phyloP scores from a whole-genome alignment of 2,888 invertebrate genomes.

The Microctonus aethiopoides region DNA sequence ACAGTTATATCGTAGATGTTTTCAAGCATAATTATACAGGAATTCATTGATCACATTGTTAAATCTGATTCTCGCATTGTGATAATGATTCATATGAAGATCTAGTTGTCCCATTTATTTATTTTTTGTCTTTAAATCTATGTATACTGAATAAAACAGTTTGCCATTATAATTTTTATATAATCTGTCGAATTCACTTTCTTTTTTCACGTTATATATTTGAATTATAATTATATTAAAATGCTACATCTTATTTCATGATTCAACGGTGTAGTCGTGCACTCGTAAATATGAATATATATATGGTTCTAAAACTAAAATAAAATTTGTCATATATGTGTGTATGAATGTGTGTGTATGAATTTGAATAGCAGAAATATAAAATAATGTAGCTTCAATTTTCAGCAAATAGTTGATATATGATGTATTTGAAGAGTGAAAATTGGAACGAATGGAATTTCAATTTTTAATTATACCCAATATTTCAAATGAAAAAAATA shows the following conservation, averaged over 20 bases:
- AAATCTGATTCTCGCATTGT: constrained; percentile 28
- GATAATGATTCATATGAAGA: constrained; percentile 31
- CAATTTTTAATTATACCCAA: not conserved
- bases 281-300: not conserved
- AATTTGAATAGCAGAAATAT: not conserved
- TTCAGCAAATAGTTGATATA: not conserved
- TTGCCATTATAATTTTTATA: too few species aligned
- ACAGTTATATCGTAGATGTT: not conserved
- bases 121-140: too few species aligned
- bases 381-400: not conserved
- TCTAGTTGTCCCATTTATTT: too few species aligned
- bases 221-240: not conserved
- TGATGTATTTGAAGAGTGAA: not conserved
- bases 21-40: constrained; percentile 15
- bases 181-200: not conserved
- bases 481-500: not conserved
- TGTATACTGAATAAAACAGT: too few species aligned
- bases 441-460: not conserved
- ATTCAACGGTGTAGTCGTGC: not conserved
- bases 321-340: too few species aligned
- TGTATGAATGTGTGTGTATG: too few species aligned
- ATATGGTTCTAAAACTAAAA: not conserved
- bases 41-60: constrained; percentile 31
- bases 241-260: not conserved
- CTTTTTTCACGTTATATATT: not conserved